Conservation (phyloP, 2,888 invertebrate genomes). For the Drosophila peninsularis region DNA sequence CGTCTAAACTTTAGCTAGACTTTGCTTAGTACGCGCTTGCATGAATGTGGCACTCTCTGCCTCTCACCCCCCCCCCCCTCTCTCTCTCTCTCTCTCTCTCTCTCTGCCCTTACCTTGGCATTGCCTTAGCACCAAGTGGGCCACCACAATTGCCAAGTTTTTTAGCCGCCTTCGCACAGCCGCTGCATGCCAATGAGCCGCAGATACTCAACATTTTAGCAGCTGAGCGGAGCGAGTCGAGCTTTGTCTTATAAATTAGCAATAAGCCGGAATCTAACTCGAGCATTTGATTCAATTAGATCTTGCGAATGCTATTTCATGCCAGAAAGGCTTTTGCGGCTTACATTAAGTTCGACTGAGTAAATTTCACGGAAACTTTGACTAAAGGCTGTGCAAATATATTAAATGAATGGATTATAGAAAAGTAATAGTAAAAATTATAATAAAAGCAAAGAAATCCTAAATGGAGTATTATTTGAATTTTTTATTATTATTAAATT, state of each 20-base stretch:
- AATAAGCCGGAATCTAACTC: conserved; percentile 20
- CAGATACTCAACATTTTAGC: conserved; percentile 27
- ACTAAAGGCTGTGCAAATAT: neutral
- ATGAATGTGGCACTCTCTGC: conserved; percentile 2
- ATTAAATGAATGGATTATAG: neutral
- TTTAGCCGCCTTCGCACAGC: conserved; percentile 13
- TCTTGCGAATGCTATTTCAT: neutral
- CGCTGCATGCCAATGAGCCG: conserved; percentile 44
- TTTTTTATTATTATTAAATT: no score
- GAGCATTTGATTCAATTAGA: conserved; percentile 40
- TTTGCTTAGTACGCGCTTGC: conserved; percentile 44
- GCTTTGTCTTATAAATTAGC: conserved; percentile 36
- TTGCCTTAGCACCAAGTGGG: conserved; percentile 21
- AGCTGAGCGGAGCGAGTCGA: conserved; percentile 10
- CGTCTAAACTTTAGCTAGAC: conserved; percentile 71
- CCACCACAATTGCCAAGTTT: conserved; percentile 23
- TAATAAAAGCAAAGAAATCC: no score
- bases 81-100: neutral
- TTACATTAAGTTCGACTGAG: neutral
- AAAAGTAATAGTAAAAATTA: neutral
- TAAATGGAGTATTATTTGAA: no score
- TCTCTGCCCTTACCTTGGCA: conserved; percentile 34
- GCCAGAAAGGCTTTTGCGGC: neutral
- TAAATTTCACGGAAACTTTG: neutral
- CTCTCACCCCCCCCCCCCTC: neutral